phyloP scores from a whole-genome alignment of 2,113 vertebrate species.

The Seriola rivoliana region DNA sequence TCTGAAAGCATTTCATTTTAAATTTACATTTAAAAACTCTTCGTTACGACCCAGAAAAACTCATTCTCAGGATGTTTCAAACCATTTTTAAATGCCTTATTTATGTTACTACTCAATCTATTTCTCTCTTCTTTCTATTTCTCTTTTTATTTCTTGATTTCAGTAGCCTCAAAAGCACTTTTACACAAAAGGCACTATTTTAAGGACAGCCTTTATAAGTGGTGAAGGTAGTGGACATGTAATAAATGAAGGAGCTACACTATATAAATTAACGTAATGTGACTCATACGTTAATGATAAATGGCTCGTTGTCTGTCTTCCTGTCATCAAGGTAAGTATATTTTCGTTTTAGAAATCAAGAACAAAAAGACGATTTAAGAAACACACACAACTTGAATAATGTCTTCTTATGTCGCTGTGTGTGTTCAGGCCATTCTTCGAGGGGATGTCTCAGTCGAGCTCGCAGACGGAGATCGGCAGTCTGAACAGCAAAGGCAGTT shows the following conservation, averaged over 20 bases:
- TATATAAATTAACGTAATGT: background rate
- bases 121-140: too few species aligned
- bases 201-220: background rate
- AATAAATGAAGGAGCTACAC: too few species aligned
- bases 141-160: background rate
- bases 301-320: background rate
- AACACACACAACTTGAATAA: background rate
- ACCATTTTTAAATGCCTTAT: background rate
- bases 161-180: background rate
- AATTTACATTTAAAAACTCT: too few species aligned
- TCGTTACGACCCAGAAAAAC: too few species aligned
- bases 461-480: conserved; percentile 96
- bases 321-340: background rate
- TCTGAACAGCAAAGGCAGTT: conserved; percentile 93
- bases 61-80: too few species aligned
- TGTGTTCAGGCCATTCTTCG: conserved; percentile 90
- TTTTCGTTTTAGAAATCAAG: background rate
- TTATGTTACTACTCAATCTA: too few species aligned
- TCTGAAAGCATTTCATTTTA: too few species aligned
- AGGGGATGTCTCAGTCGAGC: conserved; percentile 95
- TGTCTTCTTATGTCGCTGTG: background rate
- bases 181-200: background rate
- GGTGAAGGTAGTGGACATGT: too few species aligned
- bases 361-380: background rate
- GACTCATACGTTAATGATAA: background rate